Evolutionary conservation across 2,113 vertebrate species (phyloP).

Genomic region (Ophthalmolycus amberensis): DNA sequence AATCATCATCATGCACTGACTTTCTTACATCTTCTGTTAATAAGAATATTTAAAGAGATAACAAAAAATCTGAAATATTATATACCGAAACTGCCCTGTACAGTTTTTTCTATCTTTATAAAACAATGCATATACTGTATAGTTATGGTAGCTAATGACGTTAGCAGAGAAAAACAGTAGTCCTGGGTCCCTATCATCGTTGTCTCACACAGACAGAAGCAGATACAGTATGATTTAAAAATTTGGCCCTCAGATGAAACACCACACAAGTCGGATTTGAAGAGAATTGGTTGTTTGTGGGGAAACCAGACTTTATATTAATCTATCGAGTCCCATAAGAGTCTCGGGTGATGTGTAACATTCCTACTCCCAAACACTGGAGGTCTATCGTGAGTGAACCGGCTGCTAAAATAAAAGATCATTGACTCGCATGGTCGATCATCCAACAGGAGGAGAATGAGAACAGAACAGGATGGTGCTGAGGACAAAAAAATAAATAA

Average conservation of each 20-base stretch:
- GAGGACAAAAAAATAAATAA: background rate
- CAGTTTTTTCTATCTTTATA: constrained; percentile 86
- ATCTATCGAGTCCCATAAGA: constrained; percentile 32
- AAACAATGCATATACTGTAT: constrained; percentile 90
- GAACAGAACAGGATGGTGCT: background rate
- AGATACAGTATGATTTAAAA: constrained; percentile 76
- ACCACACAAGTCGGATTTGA: constrained; percentile 9
- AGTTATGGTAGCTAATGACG: constrained; percentile 79
- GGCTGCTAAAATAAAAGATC: background rate
- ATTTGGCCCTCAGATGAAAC: constrained; percentile 21
- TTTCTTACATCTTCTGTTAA: constrained; percentile 99
- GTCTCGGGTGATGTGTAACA: constrained; percentile 38
- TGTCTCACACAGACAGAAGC: constrained; percentile 78
- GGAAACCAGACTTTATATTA: constrained; percentile 22
- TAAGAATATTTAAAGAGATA: constrained; percentile 89
- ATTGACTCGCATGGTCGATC: constrained; percentile 16
- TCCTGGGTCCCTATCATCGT: constrained; percentile 89
- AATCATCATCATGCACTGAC: constrained; percentile 89
- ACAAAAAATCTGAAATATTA: constrained; percentile 89
- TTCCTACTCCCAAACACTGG: constrained; percentile 47
- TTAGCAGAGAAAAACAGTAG: constrained; percentile 87
- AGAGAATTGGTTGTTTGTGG: background rate
- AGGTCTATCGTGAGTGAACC: constrained; percentile 13
- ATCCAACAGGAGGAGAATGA: constrained; percentile 10
- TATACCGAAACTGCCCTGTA: constrained; percentile 94